Percentiles rank a stretch among this genome's conserved stretches.
Evolutionary conservation across 2,888 invertebrate species (phyloP).

Genomic region (Eudemis profundana): DNA sequence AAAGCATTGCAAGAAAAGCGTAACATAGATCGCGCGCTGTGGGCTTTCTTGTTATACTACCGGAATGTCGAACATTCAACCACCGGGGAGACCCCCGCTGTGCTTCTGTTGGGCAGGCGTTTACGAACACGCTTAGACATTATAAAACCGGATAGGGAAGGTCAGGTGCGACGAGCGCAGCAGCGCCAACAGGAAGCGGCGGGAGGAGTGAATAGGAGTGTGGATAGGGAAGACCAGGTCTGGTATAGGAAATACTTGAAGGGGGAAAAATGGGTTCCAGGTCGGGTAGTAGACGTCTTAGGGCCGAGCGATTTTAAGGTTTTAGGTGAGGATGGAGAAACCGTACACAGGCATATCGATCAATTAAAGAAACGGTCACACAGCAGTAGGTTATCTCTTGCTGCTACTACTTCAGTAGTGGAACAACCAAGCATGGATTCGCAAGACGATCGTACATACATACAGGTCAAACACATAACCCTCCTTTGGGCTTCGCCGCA

Average conservation of each 20-base stretch:
- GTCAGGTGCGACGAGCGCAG: constrained; percentile 17
- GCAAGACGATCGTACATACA: no score
- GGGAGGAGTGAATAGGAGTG: constrained; percentile 5
- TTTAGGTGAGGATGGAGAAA: constrained; percentile 5
- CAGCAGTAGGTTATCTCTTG: no score
- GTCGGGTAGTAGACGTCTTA: not conserved
- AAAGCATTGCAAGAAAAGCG: not conserved
- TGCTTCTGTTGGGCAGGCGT: constrained; percentile 38
- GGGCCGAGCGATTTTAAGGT: constrained; percentile 17
- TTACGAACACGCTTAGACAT: constrained; percentile 44
- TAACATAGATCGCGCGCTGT: constrained; percentile 14
- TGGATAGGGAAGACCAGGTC: constrained; percentile 22
- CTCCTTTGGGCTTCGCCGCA: no score
- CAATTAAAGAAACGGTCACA: no score
- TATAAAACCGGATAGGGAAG: constrained; percentile 37
- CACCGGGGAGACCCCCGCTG: constrained; percentile 45
- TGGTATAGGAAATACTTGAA: constrained; percentile 30
- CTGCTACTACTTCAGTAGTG: no score
- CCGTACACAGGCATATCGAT: no score
- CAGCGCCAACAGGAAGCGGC: constrained; percentile 15
- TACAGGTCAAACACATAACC: no score
- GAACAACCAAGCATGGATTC: no score
- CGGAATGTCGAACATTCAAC: constrained; percentile 45
- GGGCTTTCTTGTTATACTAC: constrained; percentile 45
- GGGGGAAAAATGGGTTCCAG: constrained; percentile 37